Evolutionary conservation across 1,140 invertebrate genomes (phyloP), one percentile per base, ranked within the genome.

Genomic region (Globodera ellingtonae): DNA sequence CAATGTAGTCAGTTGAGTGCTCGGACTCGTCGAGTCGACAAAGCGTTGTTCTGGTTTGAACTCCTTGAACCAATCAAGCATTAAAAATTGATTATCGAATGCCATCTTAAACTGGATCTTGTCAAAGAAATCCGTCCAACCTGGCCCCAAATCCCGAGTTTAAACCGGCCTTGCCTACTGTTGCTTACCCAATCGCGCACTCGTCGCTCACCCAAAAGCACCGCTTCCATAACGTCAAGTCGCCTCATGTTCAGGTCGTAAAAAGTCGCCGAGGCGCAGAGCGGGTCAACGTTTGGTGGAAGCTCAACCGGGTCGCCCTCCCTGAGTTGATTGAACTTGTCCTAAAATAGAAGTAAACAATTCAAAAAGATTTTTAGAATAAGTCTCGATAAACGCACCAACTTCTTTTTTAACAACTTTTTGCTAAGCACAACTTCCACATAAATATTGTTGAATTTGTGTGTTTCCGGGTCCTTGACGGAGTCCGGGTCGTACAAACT

Each of bases 301-400:
- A 62, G 52, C n/a, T 70, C 67, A 21, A 77, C 75, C 18, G 75
- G 65, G 13, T 77, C 75, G 13, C 75, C 75, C 47, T 77, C 75
- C 47, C 52, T 35, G 6, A 77, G 52, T 10, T 69, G 62, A 48
- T 62, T 62, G 62, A 77, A 67, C n/a, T 77, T 77, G 21, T 77
- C 62, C 75, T 77, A 13, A 77, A 77, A 67, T 13, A 46, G 46
- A 24, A n/a, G 4, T 21, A 65, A n/a, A 44, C 9, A 44, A 24
- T 66, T 21, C 47, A 46, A 52, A 15, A 15, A 35, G 1, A 35
- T 35, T 35, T 35, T 35, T 1, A 35, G 1, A 35, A 59, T 21
- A 9, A 5, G 9, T 18, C 3, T 18, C n/a, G 18, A 21, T 21
- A 21, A 21, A 65, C 50, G 18, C 48, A 15, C 75, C 24, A 62